Percentiles rank a stretch among this genome's conserved stretches.
Evolutionary conservation across 2,888 invertebrate species (phyloP).

Genomic region (Vesta saturnalis): DNA sequence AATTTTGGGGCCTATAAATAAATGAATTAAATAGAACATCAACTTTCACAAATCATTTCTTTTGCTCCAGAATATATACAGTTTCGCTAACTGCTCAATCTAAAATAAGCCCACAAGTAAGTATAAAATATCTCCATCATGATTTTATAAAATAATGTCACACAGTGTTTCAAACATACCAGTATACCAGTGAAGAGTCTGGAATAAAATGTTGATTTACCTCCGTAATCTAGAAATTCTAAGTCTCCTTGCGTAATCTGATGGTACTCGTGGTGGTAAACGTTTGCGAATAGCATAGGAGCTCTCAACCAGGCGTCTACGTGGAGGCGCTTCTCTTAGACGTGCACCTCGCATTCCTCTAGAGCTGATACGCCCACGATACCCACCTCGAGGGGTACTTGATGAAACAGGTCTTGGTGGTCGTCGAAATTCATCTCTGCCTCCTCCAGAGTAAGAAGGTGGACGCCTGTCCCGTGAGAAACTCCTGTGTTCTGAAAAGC

Average conservation of each 20-base stretch:
- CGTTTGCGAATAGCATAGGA: constrained; percentile 68
- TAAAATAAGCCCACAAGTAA: constrained; percentile 20
- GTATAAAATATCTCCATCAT: constrained; percentile 9
- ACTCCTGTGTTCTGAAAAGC: constrained; percentile 66
- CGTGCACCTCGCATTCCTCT: constrained; percentile 62
- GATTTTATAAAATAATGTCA: constrained; percentile 18
- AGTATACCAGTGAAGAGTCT: constrained; percentile 27
- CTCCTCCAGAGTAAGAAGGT: constrained; percentile 50
- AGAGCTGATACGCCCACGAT: constrained; percentile 54
- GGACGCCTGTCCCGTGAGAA: constrained; percentile 63
- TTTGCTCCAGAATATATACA: not conserved
- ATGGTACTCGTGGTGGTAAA: constrained; percentile 56
- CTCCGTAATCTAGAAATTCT: constrained; percentile 62
- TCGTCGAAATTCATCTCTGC: constrained; percentile 60
- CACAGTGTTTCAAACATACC: constrained; percentile 35
- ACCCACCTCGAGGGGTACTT: constrained; percentile 54
- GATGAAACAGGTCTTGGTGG: constrained; percentile 53
- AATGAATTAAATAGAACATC: too few relatives aligned
- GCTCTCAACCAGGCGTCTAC: constrained; percentile 67
- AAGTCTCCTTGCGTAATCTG: constrained; percentile 60
- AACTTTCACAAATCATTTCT: not conserved
- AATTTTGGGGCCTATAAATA: not conserved
- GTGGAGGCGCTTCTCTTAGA: constrained; percentile 66
- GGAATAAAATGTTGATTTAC: constrained; percentile 54
- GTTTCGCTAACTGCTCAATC: not conserved